Evolutionary conservation across 1,140 invertebrate genomes (phyloP).

Genomic region (Brachionus paranguensis): DNA sequence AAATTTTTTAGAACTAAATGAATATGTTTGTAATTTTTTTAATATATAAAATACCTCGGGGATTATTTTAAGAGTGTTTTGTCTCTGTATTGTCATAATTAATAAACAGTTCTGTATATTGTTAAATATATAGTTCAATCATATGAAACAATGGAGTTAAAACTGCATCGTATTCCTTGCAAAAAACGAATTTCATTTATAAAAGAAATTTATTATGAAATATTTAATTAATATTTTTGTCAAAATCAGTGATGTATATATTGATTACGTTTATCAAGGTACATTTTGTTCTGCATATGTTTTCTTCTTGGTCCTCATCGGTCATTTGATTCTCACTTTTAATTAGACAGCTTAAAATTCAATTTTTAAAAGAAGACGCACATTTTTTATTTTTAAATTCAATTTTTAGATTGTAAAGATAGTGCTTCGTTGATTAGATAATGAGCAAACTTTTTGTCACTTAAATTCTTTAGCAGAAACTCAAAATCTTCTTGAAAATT

Average conservation of each 20-base stretch:
- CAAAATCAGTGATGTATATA: constrained; percentile 17
- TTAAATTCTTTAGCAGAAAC: constrained; percentile 34
- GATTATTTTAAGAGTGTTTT: neutral
- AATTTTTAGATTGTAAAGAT: neutral
- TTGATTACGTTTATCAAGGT: constrained; percentile 22
- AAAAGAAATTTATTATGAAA: neutral
- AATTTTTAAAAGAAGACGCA: neutral
- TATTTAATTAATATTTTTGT: neutral
- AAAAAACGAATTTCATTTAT: neutral
- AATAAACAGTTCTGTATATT: constrained; percentile 30
- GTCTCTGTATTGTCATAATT: neutral
- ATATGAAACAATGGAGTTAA: constrained; percentile 29
- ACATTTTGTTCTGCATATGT: neutral
- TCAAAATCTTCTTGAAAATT: constrained; percentile 40
- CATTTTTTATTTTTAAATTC: neutral
- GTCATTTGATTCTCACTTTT: neutral
- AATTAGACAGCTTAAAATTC: neutral
- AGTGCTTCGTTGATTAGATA: neutral
- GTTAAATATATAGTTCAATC: constrained; percentile 29
- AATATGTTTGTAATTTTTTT: neutral
- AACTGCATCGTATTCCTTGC: neutral
- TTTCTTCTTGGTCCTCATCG: neutral
- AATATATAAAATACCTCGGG: neutral
- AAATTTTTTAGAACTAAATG: neutral
- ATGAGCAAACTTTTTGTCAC: constrained; percentile 24